Evolutionary conservation across 2,113 vertebrate genomes (phyloP).

Genomic region (Gymnarchus niloticus): DNA sequence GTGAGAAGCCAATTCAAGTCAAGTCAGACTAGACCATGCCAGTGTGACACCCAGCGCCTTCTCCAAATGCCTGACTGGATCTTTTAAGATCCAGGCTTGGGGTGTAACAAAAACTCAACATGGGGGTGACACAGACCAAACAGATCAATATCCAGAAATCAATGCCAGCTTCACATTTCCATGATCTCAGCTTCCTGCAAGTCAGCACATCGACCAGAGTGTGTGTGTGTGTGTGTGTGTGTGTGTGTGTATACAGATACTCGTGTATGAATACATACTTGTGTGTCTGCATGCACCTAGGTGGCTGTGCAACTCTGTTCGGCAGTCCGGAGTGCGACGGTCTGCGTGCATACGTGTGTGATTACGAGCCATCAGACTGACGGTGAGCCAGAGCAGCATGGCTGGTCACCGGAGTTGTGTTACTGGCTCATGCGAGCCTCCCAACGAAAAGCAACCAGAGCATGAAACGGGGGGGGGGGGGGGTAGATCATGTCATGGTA

Average conservation of each 20-base stretch:
- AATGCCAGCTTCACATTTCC: neutral
- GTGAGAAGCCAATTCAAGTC: neutral
- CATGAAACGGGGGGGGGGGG: neutral
- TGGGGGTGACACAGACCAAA: neutral
- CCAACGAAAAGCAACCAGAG: neutral
- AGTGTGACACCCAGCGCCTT: neutral
- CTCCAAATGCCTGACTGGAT: neutral
- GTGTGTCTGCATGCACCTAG: neutral
- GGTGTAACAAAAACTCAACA: neutral
- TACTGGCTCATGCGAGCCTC: too few relatives aligned
- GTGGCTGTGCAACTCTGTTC: neutral
- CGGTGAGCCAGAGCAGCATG: too few relatives aligned
- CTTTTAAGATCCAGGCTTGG: neutral
- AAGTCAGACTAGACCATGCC: neutral
- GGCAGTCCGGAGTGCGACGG: neutral
- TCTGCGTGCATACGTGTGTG: neutral
- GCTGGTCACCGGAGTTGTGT: too few relatives aligned
- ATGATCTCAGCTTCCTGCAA: neutral
- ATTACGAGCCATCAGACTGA: too few relatives aligned
- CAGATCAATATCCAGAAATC: neutral
- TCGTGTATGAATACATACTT: neutral
- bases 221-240: neutral
- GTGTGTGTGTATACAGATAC: neutral
- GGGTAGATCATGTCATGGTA: slow-evolving; percentile 34
- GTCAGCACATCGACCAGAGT: too few relatives aligned